Percentiles rank a stretch among this genome's conserved stretches.
These are phyloP conservation scores for Anthoscopus minutus DNA, from an alignment of 2,113 vertebrate species.

Conservation along the genomic window DNA sequence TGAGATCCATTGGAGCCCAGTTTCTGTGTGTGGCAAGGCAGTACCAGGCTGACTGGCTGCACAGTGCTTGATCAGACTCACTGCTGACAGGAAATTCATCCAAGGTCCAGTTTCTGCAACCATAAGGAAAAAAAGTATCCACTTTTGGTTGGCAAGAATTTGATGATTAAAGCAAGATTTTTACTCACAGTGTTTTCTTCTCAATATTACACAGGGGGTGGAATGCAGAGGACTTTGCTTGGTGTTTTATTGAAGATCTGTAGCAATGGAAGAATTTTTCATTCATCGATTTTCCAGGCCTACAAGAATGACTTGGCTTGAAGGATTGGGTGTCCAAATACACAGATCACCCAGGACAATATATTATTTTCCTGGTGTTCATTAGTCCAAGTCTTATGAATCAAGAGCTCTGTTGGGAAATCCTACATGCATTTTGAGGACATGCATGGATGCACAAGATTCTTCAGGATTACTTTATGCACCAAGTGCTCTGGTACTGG, in stretches of 20 bases:
- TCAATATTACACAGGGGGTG: not conserved
- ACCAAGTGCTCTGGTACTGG: not conserved
- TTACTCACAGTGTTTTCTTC: not conserved
- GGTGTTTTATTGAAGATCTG: not conserved
- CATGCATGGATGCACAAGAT: not conserved
- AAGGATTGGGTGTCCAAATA: not conserved
- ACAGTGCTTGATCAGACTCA: not conserved
- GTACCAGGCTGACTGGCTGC: not conserved
- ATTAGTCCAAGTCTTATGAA: not conserved
- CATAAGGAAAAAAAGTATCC: not conserved
- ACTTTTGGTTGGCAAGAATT: not conserved
- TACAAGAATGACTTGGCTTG: not conserved
- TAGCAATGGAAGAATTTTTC: not conserved
- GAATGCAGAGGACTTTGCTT: not conserved
- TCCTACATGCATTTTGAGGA: not conserved
- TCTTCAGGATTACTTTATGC: not conserved
- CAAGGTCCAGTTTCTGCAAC: not conserved
- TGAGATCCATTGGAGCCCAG: not conserved
- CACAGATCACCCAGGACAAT: not conserved
- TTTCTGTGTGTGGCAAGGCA: rapidly evolving
- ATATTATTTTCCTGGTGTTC: not conserved
- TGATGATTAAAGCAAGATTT: not conserved
- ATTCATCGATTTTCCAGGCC: not conserved
- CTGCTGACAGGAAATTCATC: not conserved
- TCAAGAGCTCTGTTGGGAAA: not conserved